Conservation (phyloP, 2,113 vertebrate genomes). For the Stegastes partitus region DNA sequence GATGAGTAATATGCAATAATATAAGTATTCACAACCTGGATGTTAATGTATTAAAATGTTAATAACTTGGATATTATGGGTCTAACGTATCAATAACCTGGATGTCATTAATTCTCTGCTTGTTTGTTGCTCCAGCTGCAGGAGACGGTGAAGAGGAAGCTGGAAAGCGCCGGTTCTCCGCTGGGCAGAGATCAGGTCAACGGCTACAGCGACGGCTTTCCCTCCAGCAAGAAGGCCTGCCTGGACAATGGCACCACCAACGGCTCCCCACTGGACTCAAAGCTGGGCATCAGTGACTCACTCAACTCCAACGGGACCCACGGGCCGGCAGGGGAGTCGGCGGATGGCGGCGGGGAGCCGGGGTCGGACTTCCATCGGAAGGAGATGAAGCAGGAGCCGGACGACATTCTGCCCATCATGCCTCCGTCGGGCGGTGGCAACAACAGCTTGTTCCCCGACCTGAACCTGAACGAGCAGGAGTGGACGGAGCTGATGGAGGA, state of each 20-base stretch:
- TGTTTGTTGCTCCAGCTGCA: conserved; percentile 72
- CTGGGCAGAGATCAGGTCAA: conserved; percentile 91
- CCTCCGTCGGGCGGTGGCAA: conserved; percentile 88
- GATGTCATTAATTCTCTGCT: no score
- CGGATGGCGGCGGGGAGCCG: conserved; percentile 78
- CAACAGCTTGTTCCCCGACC: conserved; percentile 94
- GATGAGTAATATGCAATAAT: no score
- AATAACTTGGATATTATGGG: no score
- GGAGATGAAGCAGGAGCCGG: conserved; percentile 97
- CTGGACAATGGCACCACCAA: conserved; percentile 88
- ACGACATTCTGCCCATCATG: conserved; percentile 94
- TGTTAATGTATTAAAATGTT: no score
- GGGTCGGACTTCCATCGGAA: conserved; percentile 86
- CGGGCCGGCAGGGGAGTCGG: conserved; percentile 79
- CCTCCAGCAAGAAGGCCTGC: conserved; percentile 91
- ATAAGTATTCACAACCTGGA: no score
- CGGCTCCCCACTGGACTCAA: conserved; percentile 89
- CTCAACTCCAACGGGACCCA: conserved; percentile 86
- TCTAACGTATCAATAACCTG: no score
- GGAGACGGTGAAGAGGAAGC: conserved; percentile 95
- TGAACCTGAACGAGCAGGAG: conserved; percentile 98
- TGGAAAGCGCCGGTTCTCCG: conserved; percentile 90
- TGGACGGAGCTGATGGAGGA: conserved; percentile 99
- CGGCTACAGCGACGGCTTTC: conserved; percentile 91
- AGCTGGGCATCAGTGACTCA: conserved; percentile 76